Evolutionary conservation across 2,113 vertebrate species (phyloP), one percentile per base, ranked within the genome.

Genomic region (Asarcornis scutulata): DNA sequence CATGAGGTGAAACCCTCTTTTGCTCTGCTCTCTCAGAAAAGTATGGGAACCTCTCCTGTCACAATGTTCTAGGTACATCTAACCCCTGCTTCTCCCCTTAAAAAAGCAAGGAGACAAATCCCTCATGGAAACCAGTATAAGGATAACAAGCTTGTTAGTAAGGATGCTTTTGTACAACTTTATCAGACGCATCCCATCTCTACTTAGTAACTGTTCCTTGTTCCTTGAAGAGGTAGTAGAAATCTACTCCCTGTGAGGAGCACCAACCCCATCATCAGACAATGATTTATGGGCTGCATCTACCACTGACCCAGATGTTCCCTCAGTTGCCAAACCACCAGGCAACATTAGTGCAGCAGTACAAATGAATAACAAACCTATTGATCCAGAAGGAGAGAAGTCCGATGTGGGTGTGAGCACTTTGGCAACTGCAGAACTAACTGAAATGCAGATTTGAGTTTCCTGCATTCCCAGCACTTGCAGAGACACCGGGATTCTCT

Each of bases 311-410:
- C 40, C 34, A 42, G 25, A 16, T 46, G 17, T 9, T 75, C 40
- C 17, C 20, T 62, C 17, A 50, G 6, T 5, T 0, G 0, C 32
- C 31, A 32, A 48, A 11, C 66, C 85, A 32, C 71, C 64, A 63
- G 26, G 36, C 14, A 46, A 26, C 29, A 23, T n/a, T 44, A 66
- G 50, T 1, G 17, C 76, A 38, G 34, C 36, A 63, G 25, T 63
- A 17, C 4, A 5, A 25, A 4, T 8, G 3, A n/a, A 13, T 1
- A 31, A n/a, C 29, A 79, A 60, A 80, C 9, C 8, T 76, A 26
- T 29, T 40, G 32, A 2, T 22, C 9, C 2, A 3, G 42, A 68
- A 21, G 69, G 22, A 34, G n/a, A 38, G 6, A 32, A 0, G 1
- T 9, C 9, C 12, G 32, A 42, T 13, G 2, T 3, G 4, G 17